A percentile compares a stretch with the other conserved stretches of the same genome.
Evolutionary conservation across 1,140 invertebrate genomes (phyloP).

Genomic region (Musca domestica): DNA sequence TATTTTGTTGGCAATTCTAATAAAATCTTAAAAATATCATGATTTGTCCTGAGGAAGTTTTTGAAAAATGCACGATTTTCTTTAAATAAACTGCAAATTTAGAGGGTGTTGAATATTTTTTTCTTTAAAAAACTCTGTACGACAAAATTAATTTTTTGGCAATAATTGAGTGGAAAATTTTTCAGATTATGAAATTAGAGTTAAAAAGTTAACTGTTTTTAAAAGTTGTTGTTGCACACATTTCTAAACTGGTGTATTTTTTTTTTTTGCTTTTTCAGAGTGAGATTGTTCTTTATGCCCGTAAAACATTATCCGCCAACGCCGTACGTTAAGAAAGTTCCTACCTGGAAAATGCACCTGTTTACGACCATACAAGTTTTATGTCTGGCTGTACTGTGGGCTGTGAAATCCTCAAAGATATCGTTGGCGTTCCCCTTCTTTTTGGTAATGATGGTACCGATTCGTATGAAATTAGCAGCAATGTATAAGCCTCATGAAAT

Average conservation of each 20-base stretch:
- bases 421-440: slow-evolving; percentile 91
- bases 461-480: slow-evolving; percentile 70
- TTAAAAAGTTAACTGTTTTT: no score
- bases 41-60: no score
- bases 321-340: slow-evolving; percentile 74
- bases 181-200: no score
- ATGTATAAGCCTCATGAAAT: slow-evolving; percentile 80
- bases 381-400: slow-evolving; percentile 76
- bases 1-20: no score
- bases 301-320: slow-evolving; percentile 90
- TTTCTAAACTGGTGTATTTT: not conserved
- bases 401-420: slow-evolving; percentile 82
- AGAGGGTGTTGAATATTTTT: no score
- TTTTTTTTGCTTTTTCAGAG: slow-evolving; percentile 49
- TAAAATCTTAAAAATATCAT: no score
- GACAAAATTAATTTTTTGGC: not conserved
- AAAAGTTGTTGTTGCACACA: not conserved
- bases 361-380: slow-evolving; percentile 83
- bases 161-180: no score
- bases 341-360: slow-evolving; percentile 88
- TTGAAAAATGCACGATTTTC: no score
- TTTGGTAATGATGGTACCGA: slow-evolving; percentile 84
- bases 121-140: not conserved
- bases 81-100: no score
- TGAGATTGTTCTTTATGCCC: slow-evolving; percentile 86